Evolutionary conservation across 2,888 invertebrate genomes (phyloP).

Genomic region (Acrocera orbiculus): DNA sequence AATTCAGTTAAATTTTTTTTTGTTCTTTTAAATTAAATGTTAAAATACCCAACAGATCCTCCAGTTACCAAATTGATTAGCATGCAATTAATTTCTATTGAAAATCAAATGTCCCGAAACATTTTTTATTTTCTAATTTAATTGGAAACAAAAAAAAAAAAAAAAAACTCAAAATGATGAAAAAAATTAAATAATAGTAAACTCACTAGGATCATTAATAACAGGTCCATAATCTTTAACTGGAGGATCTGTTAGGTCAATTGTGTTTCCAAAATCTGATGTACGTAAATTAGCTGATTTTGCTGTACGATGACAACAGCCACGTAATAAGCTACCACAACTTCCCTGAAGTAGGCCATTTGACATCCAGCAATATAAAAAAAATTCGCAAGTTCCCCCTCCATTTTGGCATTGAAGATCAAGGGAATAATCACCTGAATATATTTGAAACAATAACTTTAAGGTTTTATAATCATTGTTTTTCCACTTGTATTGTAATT

Average conservation of each 20-base stretch:
- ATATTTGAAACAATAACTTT: too few species aligned
- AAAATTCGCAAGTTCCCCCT: conserved; percentile 75
- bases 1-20: neutral
- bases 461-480: too few species aligned
- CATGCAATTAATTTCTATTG: too few species aligned
- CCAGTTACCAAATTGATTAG: too few species aligned
- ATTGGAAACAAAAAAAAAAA: neutral
- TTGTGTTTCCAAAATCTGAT: conserved; percentile 46
- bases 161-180: neutral
- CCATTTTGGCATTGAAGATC: conserved; percentile 31
- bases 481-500: too few species aligned
- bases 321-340: conserved; percentile 64
- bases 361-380: conserved; percentile 80
- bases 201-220: conserved; percentile 64
- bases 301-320: conserved; percentile 68
- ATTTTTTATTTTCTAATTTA: neutral
- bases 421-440: conserved; percentile 27
- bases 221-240: conserved; percentile 51
- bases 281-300: conserved; percentile 47
- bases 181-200: conserved; percentile 7
- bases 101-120: too few species aligned
- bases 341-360: conserved; percentile 72
- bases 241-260: conserved; percentile 39
- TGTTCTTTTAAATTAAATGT: neutral
- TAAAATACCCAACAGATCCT: conserved; percentile 8